phyloP scores from a whole-genome alignment of 2,113 vertebrate species.

The Sus scrofa region T2T-Sscrofa CM000826.6:24928501-24929000 shows the following conservation, averaged over 20 bases:
- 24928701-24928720: background rate
- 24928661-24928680: conserved; percentile 26
- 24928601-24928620: conserved; percentile 61
- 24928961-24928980: background rate
- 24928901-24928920: background rate
- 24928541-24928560: conserved; percentile 66
- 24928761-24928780: conserved; percentile 7
- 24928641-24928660: conserved; percentile 56
- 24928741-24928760: background rate
- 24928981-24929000: conserved; percentile 26
- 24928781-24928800: conserved; percentile 48
- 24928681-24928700: background rate
- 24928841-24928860: background rate
- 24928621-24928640: conserved; percentile 65
- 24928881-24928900: background rate
- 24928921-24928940: conserved; percentile 44
- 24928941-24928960: conserved; percentile 35
- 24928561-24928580: conserved; percentile 69
- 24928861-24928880: background rate
- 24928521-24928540: background rate
- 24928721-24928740: background rate
- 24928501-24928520: conserved; percentile 68
- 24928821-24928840: background rate
- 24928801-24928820: conserved; percentile 57
- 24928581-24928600: conserved; percentile 72